Evolutionary conservation across 2,888 invertebrate species (phyloP), one percentile per base, ranked within the genome.

Genomic region (Lasioglossum malachurum): DNA sequence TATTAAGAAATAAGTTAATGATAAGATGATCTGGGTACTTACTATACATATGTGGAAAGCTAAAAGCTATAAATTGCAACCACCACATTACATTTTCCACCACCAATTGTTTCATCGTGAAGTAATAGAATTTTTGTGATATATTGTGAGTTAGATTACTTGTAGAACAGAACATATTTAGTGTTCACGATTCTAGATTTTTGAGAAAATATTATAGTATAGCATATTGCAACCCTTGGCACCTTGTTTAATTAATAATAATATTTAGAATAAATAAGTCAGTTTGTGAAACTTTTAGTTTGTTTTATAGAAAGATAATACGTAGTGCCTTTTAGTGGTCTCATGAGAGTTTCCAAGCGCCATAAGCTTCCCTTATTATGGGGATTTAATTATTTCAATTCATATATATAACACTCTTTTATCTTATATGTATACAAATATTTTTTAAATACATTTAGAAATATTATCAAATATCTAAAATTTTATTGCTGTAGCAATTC

Each of bases 81-180:
- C 89, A 89, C 87, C 90, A 44, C 88, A 83, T 92, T 92, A 92
- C 49, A 86, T 35, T 46, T 84, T 91, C 93, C 92, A 89, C 89
- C 93, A 92, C 92, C 92, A 79, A 19, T 35, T 31, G 16, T 31
- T 44, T 67, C 69, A 46, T 46, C n/a, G 31, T 46, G 23, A 57
- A 41, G 41, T n/a, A n/a, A 38, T 41, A 31, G 19, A 31, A 19
- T 64, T 64, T 16, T 31, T 35, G 64, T 4, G n/a, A 57, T 57
- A 57, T 57, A 57, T 57, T 57, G 57, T 12, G 57, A 57, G 57
- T 57, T 57, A n/a, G 57, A 4, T n/a, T 57, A 57, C 10, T n/a
- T 57, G 10, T 27, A 64, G 7, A 64, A 16, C 7, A 5, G 16
- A 7, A 31, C 31, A 31, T 7, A 31, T 31, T 31, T 31, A 67